Evolutionary conservation across 2,113 vertebrate genomes (phyloP), one percentile per base, ranked within the genome.

Genomic region (Eulemur rufifrons): DNA sequence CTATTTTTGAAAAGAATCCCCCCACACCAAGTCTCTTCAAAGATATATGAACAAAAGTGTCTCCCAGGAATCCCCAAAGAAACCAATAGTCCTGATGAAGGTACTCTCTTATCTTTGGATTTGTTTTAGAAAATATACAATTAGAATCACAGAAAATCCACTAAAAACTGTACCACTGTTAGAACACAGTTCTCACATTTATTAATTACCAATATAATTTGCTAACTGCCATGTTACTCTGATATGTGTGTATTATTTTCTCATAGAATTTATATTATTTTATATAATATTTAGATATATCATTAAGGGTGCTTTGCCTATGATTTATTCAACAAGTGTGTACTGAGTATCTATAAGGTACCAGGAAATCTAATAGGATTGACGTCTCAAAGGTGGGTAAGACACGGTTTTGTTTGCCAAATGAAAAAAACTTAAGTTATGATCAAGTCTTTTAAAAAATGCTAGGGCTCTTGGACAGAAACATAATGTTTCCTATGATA

Each of bases 71-170:
- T 25, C 21, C 39, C n/a, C 77, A 34, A 2, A 47, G 74, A 94
- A 77, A 42, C 64, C 64, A 91, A 81, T 0, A 83, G 20, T 21
- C 52, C 50, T 37, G 4, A 50, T 34, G 11, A 93, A 80, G 37
- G 25, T 7, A 61, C 39, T 66, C 39, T 81, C 52, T 88, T 54
- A 71, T 29, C 17, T 89, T 85, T 69, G 42, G 45, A 45, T 83
- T 68, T 95, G 47, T 80, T 93, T 90, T 71, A 18, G 34, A 74
- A 86, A 91, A 95, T 81, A 86, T 23, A 73, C 27, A 45, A 71
- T 3, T 9, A 34, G 68, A 78, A 87, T 80, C 50, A 68, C 10
- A 95, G 21, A 80, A 56, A 52, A 94, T n/a, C 12, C 47, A 64
- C n/a, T 81, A 23, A 73, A 82, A 45, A 15, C 23, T 32, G 25